Base-by-base conservation (phyloP, 2,113 vertebrate species). In the Vicugna pacos region DNA sequence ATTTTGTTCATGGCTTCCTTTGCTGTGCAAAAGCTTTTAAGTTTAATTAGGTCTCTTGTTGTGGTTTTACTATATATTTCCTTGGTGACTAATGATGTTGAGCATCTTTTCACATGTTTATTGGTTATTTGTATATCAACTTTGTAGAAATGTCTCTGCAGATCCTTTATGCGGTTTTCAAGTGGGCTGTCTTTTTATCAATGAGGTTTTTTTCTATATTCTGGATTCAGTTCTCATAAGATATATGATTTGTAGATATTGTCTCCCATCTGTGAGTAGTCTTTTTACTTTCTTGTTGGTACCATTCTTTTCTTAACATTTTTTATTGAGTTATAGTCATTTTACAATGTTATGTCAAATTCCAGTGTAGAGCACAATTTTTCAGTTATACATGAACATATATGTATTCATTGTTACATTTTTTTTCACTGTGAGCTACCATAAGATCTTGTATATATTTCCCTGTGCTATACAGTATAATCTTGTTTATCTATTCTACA, bases 91-190 rank as follows among this genome's bases (percentile, higher is more conserved):
- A 79, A 67, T 69, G 15, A 48, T 93, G 42, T 72, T 54, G 46
- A 62, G 10, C 76, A 94, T 91, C 17, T 58, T 65, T 83, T 77
- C 35, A 64, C 82, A 16, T 70, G 20, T 4, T 62, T 82, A 42
- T 81, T 46, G 28, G 20, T 22, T 56, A 75, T 58, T 95, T 91
- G 20, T 15, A 75, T 92, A n/a, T 92, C 77, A 17, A 77, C 24
- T 88, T 75, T 90, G 32, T 65, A 85, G 8, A 93, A 94, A 88
- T 81, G 24, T 85, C 35, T 96, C 42, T 67, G 73, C 16, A 96
- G 1, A 88, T 54, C 7, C 7, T 73, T 93, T 80, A 26, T 26
- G 50, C 12, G 69, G n/a, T 91, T 96, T 93, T 85, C 24, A 80
- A 89, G 17, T 69, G 58, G 24, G n/a, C 56, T 94, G 32, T 19